Percentiles rank a stretch among this genome's conserved stretches.
phyloP scores from a whole-genome alignment of 2,113 vertebrate genomes.

The Cinclus mexicanus region DNA sequence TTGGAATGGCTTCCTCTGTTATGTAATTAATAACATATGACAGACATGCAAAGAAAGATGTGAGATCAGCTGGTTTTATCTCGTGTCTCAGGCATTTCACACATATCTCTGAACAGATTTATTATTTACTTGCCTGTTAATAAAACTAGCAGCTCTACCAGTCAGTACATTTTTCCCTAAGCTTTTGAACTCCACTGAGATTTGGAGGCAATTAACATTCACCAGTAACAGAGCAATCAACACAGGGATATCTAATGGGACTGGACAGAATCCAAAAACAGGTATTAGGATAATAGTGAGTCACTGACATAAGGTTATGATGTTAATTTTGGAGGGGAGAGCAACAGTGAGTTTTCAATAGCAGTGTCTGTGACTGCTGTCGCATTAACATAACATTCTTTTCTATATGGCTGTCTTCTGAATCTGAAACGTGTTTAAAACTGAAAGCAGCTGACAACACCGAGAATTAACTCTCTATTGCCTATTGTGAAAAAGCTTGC shows the following conservation, averaged over 20 bases:
- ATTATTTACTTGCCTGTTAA: constrained; percentile 71
- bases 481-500: constrained; percentile 63
- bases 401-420: constrained; percentile 49
- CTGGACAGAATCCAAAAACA: constrained; percentile 82
- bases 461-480: constrained; percentile 63
- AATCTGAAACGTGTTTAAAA: constrained; percentile 37
- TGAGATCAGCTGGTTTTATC: constrained; percentile 15
- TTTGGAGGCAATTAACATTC: constrained; percentile 83
- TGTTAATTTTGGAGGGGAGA: constrained; percentile 74
- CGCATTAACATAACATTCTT: constrained; percentile 62
- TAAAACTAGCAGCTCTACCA: constrained; percentile 72
- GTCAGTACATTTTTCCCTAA: constrained; percentile 52
- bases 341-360: constrained; percentile 61
- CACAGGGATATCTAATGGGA: constrained; percentile 77
- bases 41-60: constrained; percentile 37
- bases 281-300: constrained; percentile 79
- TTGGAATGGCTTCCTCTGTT: not conserved
- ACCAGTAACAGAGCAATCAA: constrained; percentile 82
- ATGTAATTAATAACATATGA: constrained; percentile 28
- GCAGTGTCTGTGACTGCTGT: constrained; percentile 50
- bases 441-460: constrained; percentile 55
- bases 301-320: constrained; percentile 77
- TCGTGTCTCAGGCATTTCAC: constrained; percentile 42
- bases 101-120: constrained; percentile 66
- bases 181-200: constrained; percentile 77